Evolutionary conservation across 2,113 vertebrate species (phyloP).

Genomic region (Sus scrofa): DNA sequence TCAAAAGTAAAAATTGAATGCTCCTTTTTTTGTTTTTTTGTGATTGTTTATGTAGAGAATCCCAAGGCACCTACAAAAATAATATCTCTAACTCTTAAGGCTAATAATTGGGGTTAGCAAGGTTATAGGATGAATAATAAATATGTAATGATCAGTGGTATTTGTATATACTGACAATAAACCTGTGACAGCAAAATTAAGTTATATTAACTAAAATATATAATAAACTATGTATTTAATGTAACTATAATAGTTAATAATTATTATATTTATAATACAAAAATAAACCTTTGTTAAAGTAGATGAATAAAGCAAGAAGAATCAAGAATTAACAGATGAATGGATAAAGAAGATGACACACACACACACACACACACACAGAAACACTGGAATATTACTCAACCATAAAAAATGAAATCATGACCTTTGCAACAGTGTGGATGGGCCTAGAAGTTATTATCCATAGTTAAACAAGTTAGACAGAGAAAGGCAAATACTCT

Average conservation of each 20-base stretch:
- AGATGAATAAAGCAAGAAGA: background rate
- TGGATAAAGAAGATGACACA: background rate
- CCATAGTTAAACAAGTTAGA: background rate
- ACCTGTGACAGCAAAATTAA: background rate
- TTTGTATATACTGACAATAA: background rate
- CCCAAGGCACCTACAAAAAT: background rate
- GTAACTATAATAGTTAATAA: background rate
- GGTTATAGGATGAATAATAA: background rate
- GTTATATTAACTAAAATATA: background rate
- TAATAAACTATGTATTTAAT: background rate
- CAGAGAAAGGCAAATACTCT: background rate
- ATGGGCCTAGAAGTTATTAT: background rate
- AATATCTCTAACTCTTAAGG: background rate
- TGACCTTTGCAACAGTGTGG: background rate
- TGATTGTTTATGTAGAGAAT: background rate
- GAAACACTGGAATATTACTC: background rate
- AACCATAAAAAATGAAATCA: background rate
- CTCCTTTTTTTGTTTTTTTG: background rate
- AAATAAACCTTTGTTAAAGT: background rate
- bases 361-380: background rate
- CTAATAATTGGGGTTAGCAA: background rate
- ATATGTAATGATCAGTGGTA: background rate
- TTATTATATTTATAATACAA: background rate
- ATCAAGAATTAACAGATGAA: background rate
- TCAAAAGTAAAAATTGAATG: background rate